These are phyloP conservation scores for Nyctereutes procyonoides DNA, from an alignment of 2,113 vertebrate species.

Conservation along the genomic window DNA sequence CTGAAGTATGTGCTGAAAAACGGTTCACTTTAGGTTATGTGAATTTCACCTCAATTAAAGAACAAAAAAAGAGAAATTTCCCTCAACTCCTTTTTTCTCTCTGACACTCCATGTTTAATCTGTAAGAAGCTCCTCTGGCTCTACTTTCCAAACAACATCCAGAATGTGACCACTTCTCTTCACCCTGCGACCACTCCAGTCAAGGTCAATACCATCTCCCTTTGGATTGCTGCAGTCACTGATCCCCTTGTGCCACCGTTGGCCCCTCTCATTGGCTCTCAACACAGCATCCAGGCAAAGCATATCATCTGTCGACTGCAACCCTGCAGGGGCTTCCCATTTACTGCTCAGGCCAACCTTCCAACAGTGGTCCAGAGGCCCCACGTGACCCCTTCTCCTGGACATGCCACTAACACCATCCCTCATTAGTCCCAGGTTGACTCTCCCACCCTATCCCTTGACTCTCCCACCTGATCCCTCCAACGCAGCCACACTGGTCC, in stretches of 20 bases:
- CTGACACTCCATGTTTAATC: background rate
- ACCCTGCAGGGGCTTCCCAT: background rate
- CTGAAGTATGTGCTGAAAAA: background rate
- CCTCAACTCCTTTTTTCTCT: background rate
- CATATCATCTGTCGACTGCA: accelerated
- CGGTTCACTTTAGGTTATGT: background rate
- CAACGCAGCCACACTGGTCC: accelerated
- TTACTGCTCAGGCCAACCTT: background rate
- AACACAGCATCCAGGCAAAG: background rate
- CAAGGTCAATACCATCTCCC: background rate
- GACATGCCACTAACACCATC: accelerated
- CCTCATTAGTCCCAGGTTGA: background rate
- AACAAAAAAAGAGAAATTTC: background rate
- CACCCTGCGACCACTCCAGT: too few species aligned
- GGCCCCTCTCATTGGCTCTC: too few species aligned
- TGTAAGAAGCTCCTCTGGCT: background rate
- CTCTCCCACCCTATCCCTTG: too few species aligned
- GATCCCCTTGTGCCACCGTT: accelerated
- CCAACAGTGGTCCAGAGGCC: background rate
- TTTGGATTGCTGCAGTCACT: too few species aligned
- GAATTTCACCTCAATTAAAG: background rate
- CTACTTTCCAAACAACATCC: background rate
- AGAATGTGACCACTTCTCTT: too few species aligned
- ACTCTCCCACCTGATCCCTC: background rate
- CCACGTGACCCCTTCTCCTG: too few species aligned